Evolutionary conservation across 2,797 vertebrate species (phyloP), one percentile per base, ranked within the genome.

Genomic region (Catharus ustulatus): DNA sequence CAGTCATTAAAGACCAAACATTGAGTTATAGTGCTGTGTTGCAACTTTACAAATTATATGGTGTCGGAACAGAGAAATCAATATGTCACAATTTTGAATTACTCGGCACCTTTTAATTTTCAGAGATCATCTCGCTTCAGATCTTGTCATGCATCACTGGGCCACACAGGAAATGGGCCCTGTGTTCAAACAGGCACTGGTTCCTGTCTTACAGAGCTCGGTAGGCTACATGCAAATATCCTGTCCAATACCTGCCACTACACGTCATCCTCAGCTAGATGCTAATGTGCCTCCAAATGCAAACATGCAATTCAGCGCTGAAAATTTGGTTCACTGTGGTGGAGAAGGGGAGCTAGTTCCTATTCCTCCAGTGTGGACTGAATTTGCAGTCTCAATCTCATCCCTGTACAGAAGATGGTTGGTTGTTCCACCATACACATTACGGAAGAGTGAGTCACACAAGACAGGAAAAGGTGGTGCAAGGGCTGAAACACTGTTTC

Each of bases 41-140:
- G 51, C 46, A 74, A 46, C 66, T 88, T 89, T 75, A 58, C 4
- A 12, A 62, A 75, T 1, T 22, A 78, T 30, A 45, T 2, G 2
- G 26, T 69, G 54, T 69, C 43, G 75, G 79, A 93, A 73, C 66
- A 75, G 84, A 92, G 43, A 92, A 92, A 95, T 93, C 84, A 38
- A 17, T 71, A 45, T 36, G 63, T 78, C 87, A 90, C 64, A 74
- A 52, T 75, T 88, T n/a, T 81, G 30, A 93, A 84, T 69, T 87
- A 68, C 54, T 84, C 5, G 4, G 24, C 59, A 88, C 12, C 59
- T 89, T 95, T 91, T 90, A 79, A 95, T 88, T 94, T 93, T 74
- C 69, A 73, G 54, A 88, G 32, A 94, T 78, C 74, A 88, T 86
- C 79, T 93, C 73, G 48, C 59, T 90, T 87, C 73, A 86, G 55